These are phyloP conservation scores for Dasyprocta punctata DNA, from an alignment of 2,113 vertebrate species.

Conservation along the genomic window DNA sequence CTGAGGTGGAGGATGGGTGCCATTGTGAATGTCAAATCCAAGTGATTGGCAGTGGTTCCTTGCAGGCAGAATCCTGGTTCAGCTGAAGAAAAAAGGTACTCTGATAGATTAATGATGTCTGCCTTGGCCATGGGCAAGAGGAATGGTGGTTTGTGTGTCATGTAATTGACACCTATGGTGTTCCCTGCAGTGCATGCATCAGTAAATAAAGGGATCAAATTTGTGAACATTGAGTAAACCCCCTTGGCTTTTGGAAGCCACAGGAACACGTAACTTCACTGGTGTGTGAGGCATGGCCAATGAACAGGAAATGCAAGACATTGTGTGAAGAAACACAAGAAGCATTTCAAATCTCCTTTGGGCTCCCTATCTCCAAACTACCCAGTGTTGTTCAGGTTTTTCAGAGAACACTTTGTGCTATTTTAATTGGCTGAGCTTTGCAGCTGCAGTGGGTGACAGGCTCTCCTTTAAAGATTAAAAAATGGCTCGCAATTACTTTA, in stretches of 20 bases:
- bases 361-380: neutral
- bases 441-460: neutral
- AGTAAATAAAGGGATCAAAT: neutral
- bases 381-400: neutral
- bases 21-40: neutral
- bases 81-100: neutral
- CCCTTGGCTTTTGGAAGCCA: neutral
- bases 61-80: neutral
- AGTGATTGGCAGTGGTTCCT: neutral
- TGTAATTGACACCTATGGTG: neutral
- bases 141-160: neutral
- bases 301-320: neutral
- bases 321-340: neutral
- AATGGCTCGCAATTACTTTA: slow-evolving; percentile 72
- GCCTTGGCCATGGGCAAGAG: neutral
- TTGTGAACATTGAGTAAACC: neutral
- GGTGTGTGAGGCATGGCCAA: neutral
- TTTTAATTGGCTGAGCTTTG: slow-evolving; percentile 60
- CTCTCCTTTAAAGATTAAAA: slow-evolving; percentile 71
- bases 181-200: neutral
- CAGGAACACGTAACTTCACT: neutral
- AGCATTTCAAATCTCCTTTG: neutral
- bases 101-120: neutral
- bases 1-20: neutral
- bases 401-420: neutral